Evolutionary conservation across 2,797 vertebrate species (phyloP), one percentile per base, ranked within the genome.

Genomic region (Propithecus deckenii): DNA sequence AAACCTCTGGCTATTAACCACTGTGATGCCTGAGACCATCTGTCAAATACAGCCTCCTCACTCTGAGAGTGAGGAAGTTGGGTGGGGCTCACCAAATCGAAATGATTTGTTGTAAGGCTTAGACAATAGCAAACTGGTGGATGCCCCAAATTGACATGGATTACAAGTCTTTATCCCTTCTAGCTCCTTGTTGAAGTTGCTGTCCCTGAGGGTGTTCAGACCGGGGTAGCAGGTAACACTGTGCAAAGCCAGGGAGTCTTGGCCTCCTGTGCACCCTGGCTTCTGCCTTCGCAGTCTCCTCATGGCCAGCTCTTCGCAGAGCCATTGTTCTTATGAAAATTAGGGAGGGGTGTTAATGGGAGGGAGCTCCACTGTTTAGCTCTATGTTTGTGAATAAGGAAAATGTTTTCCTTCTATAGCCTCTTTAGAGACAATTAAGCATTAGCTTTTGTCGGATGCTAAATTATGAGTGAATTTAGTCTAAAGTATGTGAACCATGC

Each of bases 351-450:
- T 86, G 43, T 89, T 55, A n/a, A 87, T 46, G 85, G 52, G 90
- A 86, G 83, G 89, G 81, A 97, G 85, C 83, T 92, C 87, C 95
- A 96, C 97, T 98, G 96, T 98, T 97, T 96, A 94, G 94, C 96
- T 97, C 95, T 95, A 69, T 98, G 96, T 98, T 98, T 98, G 89
- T 97, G 96, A 98, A 93, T 97, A 95, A 98, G 91, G 81, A 97
- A 95, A 98, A 98, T 98, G 97, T 98, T 98, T 99, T 98, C 96
- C 93, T 92, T 98, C 98, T 97, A 94, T 98, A 98, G 96, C 74
- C 96, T 98, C 94, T 98, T 98, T 97, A 98, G 97, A 98, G 98
- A 98, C 97, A 98, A 98, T 98, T 98, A 98, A 98, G 76, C 95
- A 97, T 98, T 98, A 98, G 95, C 95, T 98, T 98, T 98, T 98